Conservation (phyloP, 64 coral and sea anemone species). For the Dendrophyllia cribrosa region DNA sequence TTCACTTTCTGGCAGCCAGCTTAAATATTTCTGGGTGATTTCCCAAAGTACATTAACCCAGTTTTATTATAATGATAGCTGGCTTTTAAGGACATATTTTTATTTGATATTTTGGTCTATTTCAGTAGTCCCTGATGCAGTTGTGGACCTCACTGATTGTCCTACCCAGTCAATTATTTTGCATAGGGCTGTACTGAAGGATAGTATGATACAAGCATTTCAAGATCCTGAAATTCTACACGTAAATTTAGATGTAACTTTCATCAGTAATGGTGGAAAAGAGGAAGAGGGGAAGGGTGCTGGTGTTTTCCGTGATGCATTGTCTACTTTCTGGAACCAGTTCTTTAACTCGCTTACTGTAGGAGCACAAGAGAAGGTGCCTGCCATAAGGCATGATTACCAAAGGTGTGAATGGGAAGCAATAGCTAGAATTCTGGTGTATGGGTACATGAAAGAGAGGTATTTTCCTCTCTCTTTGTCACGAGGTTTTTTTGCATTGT, state of each 20-base stretch:
- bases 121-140: neutral
- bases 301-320: neutral
- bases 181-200: neutral
- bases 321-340: no score
- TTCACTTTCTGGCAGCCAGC: no score
- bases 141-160: neutral
- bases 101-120: neutral
- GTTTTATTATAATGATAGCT: neutral
- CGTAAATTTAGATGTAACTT: slow-evolving; percentile 21
- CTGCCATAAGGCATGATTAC: no score
- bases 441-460: no score
- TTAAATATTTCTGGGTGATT: no score
- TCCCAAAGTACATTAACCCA: neutral
- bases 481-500: no score
- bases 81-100: neutral
- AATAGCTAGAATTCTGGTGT: no score
- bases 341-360: no score
- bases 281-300: neutral
- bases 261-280: neutral
- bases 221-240: slow-evolving; percentile 15
- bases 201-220: neutral
- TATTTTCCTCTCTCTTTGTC: no score
- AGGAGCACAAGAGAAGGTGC: no score
- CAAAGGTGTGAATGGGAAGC: no score
- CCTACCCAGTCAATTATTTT: neutral